Conservation (phyloP, 2,797 vertebrate species). For the Vultur gryphus region DNA sequence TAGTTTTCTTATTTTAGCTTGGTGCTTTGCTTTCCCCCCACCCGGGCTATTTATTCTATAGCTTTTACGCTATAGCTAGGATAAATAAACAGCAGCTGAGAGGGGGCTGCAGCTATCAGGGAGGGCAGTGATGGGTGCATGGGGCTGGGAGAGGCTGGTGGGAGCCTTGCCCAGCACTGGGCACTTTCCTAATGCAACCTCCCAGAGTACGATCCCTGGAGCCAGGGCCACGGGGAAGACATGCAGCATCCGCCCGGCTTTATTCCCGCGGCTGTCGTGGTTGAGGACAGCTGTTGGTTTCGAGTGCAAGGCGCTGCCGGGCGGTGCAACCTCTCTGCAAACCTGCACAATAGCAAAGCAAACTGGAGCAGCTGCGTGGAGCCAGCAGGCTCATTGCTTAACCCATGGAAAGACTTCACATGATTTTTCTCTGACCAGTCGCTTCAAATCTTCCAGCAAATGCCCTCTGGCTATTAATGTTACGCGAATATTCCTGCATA, state of each 20-base stretch:
- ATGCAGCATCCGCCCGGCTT: neutral
- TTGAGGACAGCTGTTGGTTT: neutral
- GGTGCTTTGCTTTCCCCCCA: neutral
- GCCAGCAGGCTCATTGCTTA: neutral
- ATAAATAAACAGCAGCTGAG: neutral
- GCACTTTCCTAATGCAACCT: neutral
- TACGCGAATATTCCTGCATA: neutral
- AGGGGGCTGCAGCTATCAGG: neutral
- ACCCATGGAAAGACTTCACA: neutral
- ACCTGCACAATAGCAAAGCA: neutral
- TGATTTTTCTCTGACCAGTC: neutral
- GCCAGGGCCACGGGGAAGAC: neutral
- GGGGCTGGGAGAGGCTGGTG: neutral
- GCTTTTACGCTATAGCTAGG: neutral
- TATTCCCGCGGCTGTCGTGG: neutral
- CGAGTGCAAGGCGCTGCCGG: neutral
- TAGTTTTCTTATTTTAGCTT: slow-evolving; percentile 43
- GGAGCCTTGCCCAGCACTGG: neutral
- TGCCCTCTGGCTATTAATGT: neutral
- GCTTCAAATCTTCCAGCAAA: neutral
- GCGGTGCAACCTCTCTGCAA: neutral
- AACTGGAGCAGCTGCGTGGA: neutral
- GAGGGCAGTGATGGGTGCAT: neutral
- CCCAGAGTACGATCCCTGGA: neutral
- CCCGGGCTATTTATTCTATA: neutral